Percentiles rank a stretch among this genome's conserved stretches.
Conservation (phyloP, 2,113 vertebrate genomes). For the Hemibagrus wyckioides region DNA sequence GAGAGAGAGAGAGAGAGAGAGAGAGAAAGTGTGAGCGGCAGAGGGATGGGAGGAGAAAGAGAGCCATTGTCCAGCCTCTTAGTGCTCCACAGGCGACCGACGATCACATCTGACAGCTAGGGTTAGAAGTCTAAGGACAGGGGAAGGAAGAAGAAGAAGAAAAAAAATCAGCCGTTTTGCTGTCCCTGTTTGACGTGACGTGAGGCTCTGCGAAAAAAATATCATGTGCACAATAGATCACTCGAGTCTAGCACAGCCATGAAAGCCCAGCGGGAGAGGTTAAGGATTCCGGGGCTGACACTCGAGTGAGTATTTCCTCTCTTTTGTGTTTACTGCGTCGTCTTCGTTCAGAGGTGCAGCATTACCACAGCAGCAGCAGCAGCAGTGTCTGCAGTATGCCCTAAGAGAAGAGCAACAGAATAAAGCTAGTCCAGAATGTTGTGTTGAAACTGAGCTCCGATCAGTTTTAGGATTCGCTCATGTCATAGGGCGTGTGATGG, state of each 20-base stretch:
- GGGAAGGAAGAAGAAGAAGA: slow-evolving; percentile 58
- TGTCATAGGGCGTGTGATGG: slow-evolving; percentile 2
- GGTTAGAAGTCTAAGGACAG: slow-evolving; percentile 87
- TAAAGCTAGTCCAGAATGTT: slow-evolving; percentile 63
- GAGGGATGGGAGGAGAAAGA: slow-evolving; percentile 58
- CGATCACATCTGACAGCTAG: slow-evolving; percentile 78
- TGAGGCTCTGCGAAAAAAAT: slow-evolving; percentile 67
- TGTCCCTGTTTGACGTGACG: slow-evolving; percentile 81
- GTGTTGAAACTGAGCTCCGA: slow-evolving; percentile 13
- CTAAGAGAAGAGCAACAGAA: slow-evolving; percentile 23
- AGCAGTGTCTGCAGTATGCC: slow-evolving; percentile 76
- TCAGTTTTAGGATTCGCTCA: slow-evolving; percentile 19
- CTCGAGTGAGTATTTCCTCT: slow-evolving; percentile 98
- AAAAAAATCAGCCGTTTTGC: neutral
- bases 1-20: slow-evolving; percentile 48
- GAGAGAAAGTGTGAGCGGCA: slow-evolving; percentile 57
- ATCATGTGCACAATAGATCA: slow-evolving; percentile 93
- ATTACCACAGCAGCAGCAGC: slow-evolving; percentile 69
- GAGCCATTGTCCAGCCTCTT: slow-evolving; percentile 71
- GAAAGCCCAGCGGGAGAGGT: slow-evolving; percentile 99
- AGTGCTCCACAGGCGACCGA: slow-evolving; percentile 70
- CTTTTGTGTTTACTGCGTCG: slow-evolving; percentile 67
- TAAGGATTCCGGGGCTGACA: slow-evolving; percentile 98
- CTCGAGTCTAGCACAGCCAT: slow-evolving; percentile 85
- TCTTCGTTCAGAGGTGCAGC: slow-evolving; percentile 56